phyloP scores from a whole-genome alignment of 2,113 vertebrate species.

The Silurus glanis region DNA sequence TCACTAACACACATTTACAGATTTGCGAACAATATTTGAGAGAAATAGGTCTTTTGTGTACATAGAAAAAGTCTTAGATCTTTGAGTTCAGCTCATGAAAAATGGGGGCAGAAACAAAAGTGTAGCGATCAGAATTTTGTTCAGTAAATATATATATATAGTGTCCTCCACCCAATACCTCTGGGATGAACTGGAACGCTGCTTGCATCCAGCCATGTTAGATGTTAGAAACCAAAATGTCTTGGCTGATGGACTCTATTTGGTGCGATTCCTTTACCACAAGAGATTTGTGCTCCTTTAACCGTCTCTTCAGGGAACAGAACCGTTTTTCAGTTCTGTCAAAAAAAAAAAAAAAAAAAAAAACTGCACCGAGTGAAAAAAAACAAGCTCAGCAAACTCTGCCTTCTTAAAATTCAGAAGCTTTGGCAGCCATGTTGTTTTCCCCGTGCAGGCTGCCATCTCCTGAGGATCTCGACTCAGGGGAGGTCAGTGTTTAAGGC shows the following conservation, averaged over 20 bases:
- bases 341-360: not conserved
- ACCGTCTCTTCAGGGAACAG: not conserved
- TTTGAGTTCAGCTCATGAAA: too few species aligned
- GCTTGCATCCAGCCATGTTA: not conserved
- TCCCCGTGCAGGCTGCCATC: not conserved
- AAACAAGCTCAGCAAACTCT: not conserved
- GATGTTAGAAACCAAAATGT: not conserved
- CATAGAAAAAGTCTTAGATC: too few species aligned
- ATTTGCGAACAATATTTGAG: too few species aligned
- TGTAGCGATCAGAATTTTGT: too few species aligned
- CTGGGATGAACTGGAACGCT: too few species aligned
- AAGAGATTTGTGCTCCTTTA: not conserved
- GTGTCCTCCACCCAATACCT: too few species aligned
- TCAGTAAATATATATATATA: too few species aligned
- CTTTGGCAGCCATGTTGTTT: conserved; percentile 4
- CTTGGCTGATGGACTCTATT: not conserved
- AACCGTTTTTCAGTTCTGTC: not conserved
- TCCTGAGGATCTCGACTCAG: not conserved
- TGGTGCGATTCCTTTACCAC: not conserved
- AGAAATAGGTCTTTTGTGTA: too few species aligned
- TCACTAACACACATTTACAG: too few species aligned
- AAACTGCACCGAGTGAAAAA: not conserved
- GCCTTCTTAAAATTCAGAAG: conserved; percentile 9
- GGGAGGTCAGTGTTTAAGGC: conserved; percentile 25
- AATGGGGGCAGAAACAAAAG: too few species aligned